Base-by-base conservation (phyloP, 2,888 invertebrate species). In the Macaria notata region DNA sequence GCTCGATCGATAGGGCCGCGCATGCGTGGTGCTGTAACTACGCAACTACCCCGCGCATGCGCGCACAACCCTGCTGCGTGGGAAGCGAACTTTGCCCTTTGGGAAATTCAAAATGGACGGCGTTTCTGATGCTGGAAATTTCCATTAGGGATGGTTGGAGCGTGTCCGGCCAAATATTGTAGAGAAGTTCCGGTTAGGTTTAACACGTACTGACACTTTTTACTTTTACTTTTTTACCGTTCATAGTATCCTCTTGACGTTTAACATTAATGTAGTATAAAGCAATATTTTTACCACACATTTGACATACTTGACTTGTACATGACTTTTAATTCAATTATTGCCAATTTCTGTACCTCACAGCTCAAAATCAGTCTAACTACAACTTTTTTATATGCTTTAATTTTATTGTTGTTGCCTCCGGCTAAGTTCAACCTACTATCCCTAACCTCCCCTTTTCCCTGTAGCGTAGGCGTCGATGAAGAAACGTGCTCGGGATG, bases 1-100 rank as follows among this genome's bases (percentile, higher is more conserved):
- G 51, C 4, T 62, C 70, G 75, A 76, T 88, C 88, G 78, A 87
- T 89, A 61, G 9, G 4, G 7, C 7, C 65, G 70, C 84, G 87
- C 88, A 80, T 74, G 88, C 88, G 88, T 73, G 46, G 47, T 69
- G 41, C 29, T 29, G 31, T 56, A 66, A 69, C 75, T 78, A 75
- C 81, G 80, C 75, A 77, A 42, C 54, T 46, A 46, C 54, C 59
- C 59, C 4, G 47, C 54, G 51, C 59, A 45, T 55, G 59, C 54
- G 54, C 41, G 3, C 9, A 36, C 19, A 19, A 6, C 9, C 9
- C 47, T 33, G 31, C 4, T 4, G 19, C 46, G 36, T 43, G n/a
- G 56, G 52, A 49, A 36, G 53, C 45, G 59, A 59, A 59, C 59
- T 54, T 54, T 59, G 59, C 44, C 59, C 51, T 59, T 50, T 46